Conservation (phyloP, 2,113 vertebrate genomes). For the Monarcha castaneiventris region DNA sequence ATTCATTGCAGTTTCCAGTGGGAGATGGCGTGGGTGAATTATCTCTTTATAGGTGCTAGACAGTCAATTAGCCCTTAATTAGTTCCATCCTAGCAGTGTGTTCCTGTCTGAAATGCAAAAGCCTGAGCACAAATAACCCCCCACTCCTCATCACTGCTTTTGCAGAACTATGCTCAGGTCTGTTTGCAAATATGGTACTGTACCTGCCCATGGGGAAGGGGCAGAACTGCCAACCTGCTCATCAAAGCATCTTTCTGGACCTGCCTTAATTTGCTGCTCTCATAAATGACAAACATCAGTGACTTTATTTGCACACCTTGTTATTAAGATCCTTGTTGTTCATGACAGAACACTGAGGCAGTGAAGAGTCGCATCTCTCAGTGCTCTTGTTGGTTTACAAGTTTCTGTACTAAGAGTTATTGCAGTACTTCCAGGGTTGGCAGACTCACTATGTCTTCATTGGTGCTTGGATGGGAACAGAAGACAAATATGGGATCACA, state of each 20-base stretch:
- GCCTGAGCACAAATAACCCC: background rate
- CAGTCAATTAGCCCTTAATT: conserved; percentile 23
- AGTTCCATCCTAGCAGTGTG: background rate
- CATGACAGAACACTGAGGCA: background rate
- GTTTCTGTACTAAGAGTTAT: background rate
- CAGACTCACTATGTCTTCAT: background rate
- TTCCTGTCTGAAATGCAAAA: background rate
- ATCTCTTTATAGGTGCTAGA: background rate
- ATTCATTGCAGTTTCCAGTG: background rate
- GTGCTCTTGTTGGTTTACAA: background rate
- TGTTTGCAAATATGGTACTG: background rate
- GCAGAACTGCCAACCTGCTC: background rate
- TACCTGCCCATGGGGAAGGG: background rate
- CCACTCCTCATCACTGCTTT: background rate
- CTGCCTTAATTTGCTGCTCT: background rate
- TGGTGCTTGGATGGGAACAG: background rate
- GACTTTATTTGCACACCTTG: background rate
- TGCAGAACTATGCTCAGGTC: background rate
- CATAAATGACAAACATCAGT: background rate
- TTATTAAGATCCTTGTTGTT: background rate
- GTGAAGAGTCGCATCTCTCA: background rate
- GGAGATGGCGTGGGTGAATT: background rate
- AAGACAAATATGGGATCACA: background rate
- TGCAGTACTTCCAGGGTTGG: background rate
- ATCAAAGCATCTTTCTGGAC: background rate